Evolutionary conservation across 1,140 invertebrate genomes (phyloP), one percentile per base, ranked within the genome.

Genomic region (Potamilus streckersoni): DNA sequence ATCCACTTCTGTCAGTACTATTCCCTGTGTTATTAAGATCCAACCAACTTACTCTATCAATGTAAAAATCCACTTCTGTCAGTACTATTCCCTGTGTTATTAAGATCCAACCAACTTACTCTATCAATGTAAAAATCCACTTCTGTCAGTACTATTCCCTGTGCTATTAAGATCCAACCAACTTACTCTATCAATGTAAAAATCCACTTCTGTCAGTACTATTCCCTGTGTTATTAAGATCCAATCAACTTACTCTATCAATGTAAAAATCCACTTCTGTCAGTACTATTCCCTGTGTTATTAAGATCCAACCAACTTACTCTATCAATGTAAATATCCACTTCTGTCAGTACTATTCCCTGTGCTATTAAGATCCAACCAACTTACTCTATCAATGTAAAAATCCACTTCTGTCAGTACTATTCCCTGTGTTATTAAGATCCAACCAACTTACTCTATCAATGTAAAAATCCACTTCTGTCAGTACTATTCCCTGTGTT

Each of bases 321-420:
- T 84, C 97, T 96, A 91, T 99, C 97, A 85, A 99, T 99, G 89
- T 99, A 99, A 90, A 99, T 99, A 88, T 99, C 98, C 89, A 99
- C 92, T 93, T 99, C 98, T n/a, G n/a, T n/a, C n/a, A n/a, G n/a
- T n/a, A n/a, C n/a, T n/a, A n/a, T n/a, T n/a, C n/a, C n/a, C 38
- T 49, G 38, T 49, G 38, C 11, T 5, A 49, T 4, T 8, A 3
- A 49, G 38, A 49, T 49, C 38, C 6, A 49, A 49, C 38, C 11
- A 31, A 66, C 58, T 74, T 81, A 91, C 91, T 84, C 97, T 96
- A 91, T 99, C 97, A 85, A 99, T 99, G 89, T 99, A 99, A 90
- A 99, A 99, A 88, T 99, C 98, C 89, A 99, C 92, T 93, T 99
- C 98, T n/a, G n/a, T n/a, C n/a, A n/a, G n/a, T n/a, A n/a, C n/a